Conservation (phyloP, 2,113 vertebrate species). For the Scophthalmus maximus region DNA sequence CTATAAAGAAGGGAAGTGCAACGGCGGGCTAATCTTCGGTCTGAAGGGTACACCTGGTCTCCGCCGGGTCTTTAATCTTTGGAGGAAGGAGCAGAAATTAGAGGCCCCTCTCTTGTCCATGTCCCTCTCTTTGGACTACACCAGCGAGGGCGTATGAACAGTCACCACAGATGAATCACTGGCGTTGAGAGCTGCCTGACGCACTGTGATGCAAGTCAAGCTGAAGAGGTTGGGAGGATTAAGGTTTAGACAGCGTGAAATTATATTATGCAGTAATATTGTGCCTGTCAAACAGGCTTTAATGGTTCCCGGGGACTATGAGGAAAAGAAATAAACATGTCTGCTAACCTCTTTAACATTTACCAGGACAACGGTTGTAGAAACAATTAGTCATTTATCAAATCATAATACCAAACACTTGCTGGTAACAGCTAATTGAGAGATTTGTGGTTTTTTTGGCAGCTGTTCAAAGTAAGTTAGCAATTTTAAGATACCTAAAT, state of each 20-base stretch:
- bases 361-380: no score
- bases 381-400: background rate
- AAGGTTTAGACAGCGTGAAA: background rate
- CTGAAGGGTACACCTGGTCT: slow-evolving; percentile 78
- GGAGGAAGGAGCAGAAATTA: slow-evolving; percentile 78
- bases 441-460: no score
- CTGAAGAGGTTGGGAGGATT: no score
- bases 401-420: background rate
- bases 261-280: background rate
- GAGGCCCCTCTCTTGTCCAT: slow-evolving; percentile 42
- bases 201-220: background rate
- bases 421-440: background rate
- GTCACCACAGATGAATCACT: slow-evolving; percentile 53
- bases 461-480: no score
- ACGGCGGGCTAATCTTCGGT: slow-evolving; percentile 45
- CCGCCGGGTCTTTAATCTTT: slow-evolving; percentile 77
- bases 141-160: slow-evolving; percentile 45
- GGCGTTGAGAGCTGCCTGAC: slow-evolving; percentile 18
- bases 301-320: background rate
- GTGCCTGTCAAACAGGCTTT: background rate
- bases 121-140: slow-evolving; percentile 55
- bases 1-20: slow-evolving; percentile 41
- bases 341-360: background rate
- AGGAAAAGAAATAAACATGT: background rate
- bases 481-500: no score